These are phyloP conservation scores for Macropodus opercularis DNA, from an alignment of 2,797 vertebrate genomes.

Conservation along the genomic window DNA sequence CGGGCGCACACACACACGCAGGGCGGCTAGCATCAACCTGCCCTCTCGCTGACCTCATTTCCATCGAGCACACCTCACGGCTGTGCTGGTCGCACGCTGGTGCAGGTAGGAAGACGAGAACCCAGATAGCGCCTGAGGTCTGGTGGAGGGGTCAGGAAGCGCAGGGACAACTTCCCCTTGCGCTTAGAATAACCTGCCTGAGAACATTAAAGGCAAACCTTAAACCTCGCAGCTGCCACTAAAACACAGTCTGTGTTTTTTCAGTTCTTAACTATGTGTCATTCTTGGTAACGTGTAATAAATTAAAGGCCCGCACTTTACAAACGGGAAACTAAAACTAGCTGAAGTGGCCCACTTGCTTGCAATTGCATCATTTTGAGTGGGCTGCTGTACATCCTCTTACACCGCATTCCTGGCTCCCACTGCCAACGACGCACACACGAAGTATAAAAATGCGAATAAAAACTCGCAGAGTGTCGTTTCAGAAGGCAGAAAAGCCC, in stretches of 20 bases:
- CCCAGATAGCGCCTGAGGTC: conserved; percentile 16
- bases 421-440: background rate
- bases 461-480: background rate
- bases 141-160: conserved; percentile 31
- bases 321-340: conserved; percentile 7
- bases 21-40: conserved; percentile 43
- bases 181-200: conserved; percentile 35
- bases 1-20: conserved; percentile 37
- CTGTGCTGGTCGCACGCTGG: conserved; percentile 21
- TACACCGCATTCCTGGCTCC: conserved; percentile 22
- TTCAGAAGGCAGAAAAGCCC: background rate
- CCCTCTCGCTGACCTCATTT: conserved; percentile 64
- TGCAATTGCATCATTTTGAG: conserved; percentile 47
- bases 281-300: background rate
- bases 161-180: conserved; percentile 41
- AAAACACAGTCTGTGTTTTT: conserved; percentile 8
- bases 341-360: conserved; percentile 15
- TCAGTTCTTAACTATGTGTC: background rate
- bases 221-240: background rate
- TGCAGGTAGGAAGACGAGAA: conserved; percentile 19
- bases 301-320: conserved; percentile 2
- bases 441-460: background rate
- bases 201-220: conserved; percentile 9
- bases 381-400: conserved; percentile 10
- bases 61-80: conserved; percentile 39